A percentile compares a stretch with the other conserved stretches of the same genome.
phyloP scores from a whole-genome alignment of 2,888 invertebrate genomes.

The Drosophila anceps region DNA sequence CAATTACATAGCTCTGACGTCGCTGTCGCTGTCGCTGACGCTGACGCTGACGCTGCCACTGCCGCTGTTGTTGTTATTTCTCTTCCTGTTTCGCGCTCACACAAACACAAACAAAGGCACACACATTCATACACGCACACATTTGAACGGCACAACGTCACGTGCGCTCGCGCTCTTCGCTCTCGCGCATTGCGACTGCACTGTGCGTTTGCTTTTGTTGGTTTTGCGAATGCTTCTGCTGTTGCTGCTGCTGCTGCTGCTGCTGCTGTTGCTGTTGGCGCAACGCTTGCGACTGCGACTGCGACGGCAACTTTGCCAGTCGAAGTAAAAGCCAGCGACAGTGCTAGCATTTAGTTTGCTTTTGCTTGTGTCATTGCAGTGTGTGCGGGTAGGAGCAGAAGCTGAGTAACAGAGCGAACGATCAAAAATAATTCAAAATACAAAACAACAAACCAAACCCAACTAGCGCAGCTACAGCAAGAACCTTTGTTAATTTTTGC shows the following conservation, averaged over 20 bases:
- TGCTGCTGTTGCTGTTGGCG: conserved; percentile 38
- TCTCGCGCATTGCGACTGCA: conserved; percentile 51
- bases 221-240: conserved; percentile 66
- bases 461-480: conserved; percentile 21
- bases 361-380: conserved; percentile 80
- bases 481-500: conserved; percentile 29
- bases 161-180: conserved; percentile 61
- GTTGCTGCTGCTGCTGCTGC: conserved; percentile 40
- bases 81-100: conserved; percentile 70
- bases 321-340: conserved; percentile 61
- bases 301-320: conserved; percentile 46
- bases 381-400: conserved; percentile 72
- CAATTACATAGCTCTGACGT: conserved; percentile 56
- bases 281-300: conserved; percentile 23
- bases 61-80: conserved; percentile 57
- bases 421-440: conserved; percentile 38
- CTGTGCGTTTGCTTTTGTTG: conserved; percentile 58
- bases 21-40: conserved; percentile 19
- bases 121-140: conserved; percentile 31
- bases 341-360: conserved; percentile 73
- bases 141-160: conserved; percentile 51
- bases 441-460: conserved; percentile 30
- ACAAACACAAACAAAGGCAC: conserved; percentile 56
- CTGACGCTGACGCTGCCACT: conserved; percentile 4
- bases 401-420: conserved; percentile 36